phyloP scores from a whole-genome alignment of 2,888 invertebrate genomes.

The Leucania comma region DNA sequence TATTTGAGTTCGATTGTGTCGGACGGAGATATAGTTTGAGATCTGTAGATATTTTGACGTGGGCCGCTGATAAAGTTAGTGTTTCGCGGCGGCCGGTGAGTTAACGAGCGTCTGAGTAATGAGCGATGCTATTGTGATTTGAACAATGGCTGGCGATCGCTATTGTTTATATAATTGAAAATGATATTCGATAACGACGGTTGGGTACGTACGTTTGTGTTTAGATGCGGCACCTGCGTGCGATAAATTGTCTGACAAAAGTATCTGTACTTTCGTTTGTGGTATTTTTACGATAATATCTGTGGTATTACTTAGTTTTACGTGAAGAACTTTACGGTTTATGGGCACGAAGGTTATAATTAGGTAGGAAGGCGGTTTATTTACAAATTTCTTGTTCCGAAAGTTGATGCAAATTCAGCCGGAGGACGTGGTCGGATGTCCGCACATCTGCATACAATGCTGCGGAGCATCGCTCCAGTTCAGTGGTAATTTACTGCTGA shows the following conservation, averaged over 20 bases:
- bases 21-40: constrained; percentile 84
- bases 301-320: constrained; percentile 43
- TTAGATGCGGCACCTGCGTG: constrained; percentile 68
- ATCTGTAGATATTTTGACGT: constrained; percentile 88
- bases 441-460: constrained; percentile 89
- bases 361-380: constrained; percentile 73
- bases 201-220: constrained; percentile 54
- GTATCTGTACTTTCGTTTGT: constrained; percentile 62
- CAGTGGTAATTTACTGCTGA: constrained; percentile 85
- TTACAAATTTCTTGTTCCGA: constrained; percentile 82
- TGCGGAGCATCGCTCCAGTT: constrained; percentile 82
- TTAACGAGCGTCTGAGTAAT: constrained; percentile 90
- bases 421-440: constrained; percentile 72
- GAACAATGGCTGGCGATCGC: constrained; percentile 86
- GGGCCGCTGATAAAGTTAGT: constrained; percentile 88
- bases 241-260: constrained; percentile 64
- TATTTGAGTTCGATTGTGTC: constrained; percentile 85
- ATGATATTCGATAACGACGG: constrained; percentile 76
- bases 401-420: constrained; percentile 85
- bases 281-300: constrained; percentile 55
- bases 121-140: constrained; percentile 87
- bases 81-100: constrained; percentile 84
- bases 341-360: constrained; percentile 66
- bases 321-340: constrained; percentile 56
- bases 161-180: constrained; percentile 89